These are phyloP conservation scores for Lithosia quadra DNA, from an alignment of 2,888 invertebrate species.

Conservation along the genomic window DNA sequence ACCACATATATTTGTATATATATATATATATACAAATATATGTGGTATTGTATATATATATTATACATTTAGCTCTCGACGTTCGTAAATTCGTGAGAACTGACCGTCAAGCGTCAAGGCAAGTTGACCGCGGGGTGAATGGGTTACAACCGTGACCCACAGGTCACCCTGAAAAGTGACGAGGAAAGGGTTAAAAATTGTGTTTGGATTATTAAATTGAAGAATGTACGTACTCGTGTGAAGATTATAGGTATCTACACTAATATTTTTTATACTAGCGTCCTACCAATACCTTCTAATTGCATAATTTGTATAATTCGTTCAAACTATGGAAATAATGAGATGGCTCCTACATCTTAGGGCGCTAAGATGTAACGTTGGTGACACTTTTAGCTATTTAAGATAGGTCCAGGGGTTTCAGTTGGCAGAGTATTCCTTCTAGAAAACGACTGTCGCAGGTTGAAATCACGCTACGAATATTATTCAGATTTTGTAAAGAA, in stretches of 20 bases:
- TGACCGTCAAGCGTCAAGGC: slow-evolving; percentile 46
- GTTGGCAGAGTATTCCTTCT: not conserved
- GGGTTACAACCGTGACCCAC: slow-evolving; percentile 64
- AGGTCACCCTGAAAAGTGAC: slow-evolving; percentile 60
- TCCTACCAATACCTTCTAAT: too few species aligned
- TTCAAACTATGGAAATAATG: too few species aligned
- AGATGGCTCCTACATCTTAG: too few species aligned
- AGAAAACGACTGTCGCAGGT: not conserved
- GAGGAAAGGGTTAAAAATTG: slow-evolving; percentile 59
- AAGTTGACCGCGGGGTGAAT: slow-evolving; percentile 55
- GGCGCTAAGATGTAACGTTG: too few species aligned
- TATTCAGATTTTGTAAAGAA: too few species aligned
- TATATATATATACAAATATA: too few species aligned
- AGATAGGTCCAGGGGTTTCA: not conserved
- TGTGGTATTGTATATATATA: not conserved
- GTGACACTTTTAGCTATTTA: too few species aligned
- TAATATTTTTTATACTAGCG: too few species aligned
- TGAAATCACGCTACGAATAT: too few species aligned
- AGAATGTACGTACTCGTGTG: not conserved
- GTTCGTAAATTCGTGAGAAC: slow-evolving; percentile 43
- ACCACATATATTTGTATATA: too few species aligned
- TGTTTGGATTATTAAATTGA: slow-evolving; percentile 2
- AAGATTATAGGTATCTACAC: too few species aligned
- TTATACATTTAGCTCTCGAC: not conserved
- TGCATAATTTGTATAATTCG: too few species aligned